phyloP scores from a whole-genome alignment of 92 coral and sea anemone species.

The Phenganax subtilis region DNA sequence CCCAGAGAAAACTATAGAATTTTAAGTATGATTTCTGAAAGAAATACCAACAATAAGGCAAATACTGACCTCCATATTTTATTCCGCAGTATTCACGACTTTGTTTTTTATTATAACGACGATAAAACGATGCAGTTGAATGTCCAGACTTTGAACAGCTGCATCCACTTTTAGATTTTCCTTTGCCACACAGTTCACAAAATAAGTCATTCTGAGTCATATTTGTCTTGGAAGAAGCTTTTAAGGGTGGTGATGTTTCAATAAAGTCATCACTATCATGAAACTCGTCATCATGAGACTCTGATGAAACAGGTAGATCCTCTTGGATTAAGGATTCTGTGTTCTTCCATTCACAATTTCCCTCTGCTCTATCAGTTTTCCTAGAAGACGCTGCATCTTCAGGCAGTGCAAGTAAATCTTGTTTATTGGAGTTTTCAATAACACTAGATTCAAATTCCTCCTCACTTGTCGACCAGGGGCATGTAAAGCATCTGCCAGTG shows the following conservation, averaged over 20 bases:
- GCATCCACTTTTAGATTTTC: neutral
- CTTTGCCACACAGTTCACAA: neutral
- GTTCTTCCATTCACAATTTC: too few relatives aligned
- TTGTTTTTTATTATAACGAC: neutral
- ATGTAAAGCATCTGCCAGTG: neutral
- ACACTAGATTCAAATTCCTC: neutral
- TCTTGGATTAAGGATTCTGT: neutral
- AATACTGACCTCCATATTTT: neutral
- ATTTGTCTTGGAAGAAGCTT: neutral
- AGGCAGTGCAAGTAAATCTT: too few relatives aligned
- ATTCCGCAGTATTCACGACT: neutral
- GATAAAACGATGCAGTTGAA: neutral
- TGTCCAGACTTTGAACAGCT: neutral
- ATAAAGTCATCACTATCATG: neutral
- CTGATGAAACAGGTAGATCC: neutral
- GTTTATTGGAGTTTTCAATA: neutral
- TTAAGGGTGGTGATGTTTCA: neutral
- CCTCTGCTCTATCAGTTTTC: neutral
- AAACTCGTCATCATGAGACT: neutral
- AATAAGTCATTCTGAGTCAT: slow-evolving; percentile 3
- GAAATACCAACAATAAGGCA: neutral
- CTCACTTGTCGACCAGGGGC: neutral
- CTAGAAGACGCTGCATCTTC: neutral
- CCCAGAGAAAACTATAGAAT: too few relatives aligned
- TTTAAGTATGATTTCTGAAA: too few relatives aligned